Evolutionary conservation across 2,113 vertebrate species (phyloP).

Genomic region (Hirundichthys speculiger): DNA sequence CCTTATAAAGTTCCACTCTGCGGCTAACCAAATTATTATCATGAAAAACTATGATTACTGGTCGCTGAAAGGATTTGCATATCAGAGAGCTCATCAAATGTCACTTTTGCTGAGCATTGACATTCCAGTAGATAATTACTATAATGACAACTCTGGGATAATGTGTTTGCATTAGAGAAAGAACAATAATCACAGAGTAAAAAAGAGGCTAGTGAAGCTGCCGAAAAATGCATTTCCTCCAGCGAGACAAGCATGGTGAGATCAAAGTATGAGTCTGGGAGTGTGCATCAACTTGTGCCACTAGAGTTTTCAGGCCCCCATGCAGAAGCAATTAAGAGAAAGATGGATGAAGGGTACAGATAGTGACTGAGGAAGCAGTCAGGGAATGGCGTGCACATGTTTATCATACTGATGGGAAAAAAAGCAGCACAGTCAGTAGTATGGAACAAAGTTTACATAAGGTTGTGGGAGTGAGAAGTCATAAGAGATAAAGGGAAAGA

Average conservation of each 20-base stretch:
- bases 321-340: slow-evolving; percentile 56
- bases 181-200: slow-evolving; percentile 36
- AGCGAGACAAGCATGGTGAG: slow-evolving; percentile 55
- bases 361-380: too few species aligned
- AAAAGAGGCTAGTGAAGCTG: slow-evolving; percentile 47
- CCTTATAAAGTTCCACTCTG: slow-evolving; percentile 12
- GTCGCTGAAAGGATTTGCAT: slow-evolving; percentile 11
- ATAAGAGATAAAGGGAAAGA: too few species aligned
- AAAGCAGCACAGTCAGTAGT: too few species aligned
- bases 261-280: slow-evolving; percentile 65
- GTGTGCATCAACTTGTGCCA: slow-evolving; percentile 32
- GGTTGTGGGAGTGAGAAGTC: too few species aligned
- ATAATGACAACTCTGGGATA: slow-evolving; percentile 52
- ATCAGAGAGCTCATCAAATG: slow-evolving; percentile 20
- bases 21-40: not conserved
- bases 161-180: slow-evolving; percentile 42
- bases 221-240: slow-evolving; percentile 69
- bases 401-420: too few species aligned
- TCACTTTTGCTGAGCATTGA: slow-evolving; percentile 21
- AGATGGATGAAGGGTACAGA: slow-evolving; percentile 26
- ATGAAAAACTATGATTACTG: slow-evolving; percentile 1
- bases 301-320: slow-evolving; percentile 35
- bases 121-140: slow-evolving; percentile 52
- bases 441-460: too few species aligned
- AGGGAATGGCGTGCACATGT: too few species aligned